Evolutionary conservation across 2,113 vertebrate species (phyloP).

Genomic region (Crotalus tigris): DNA sequence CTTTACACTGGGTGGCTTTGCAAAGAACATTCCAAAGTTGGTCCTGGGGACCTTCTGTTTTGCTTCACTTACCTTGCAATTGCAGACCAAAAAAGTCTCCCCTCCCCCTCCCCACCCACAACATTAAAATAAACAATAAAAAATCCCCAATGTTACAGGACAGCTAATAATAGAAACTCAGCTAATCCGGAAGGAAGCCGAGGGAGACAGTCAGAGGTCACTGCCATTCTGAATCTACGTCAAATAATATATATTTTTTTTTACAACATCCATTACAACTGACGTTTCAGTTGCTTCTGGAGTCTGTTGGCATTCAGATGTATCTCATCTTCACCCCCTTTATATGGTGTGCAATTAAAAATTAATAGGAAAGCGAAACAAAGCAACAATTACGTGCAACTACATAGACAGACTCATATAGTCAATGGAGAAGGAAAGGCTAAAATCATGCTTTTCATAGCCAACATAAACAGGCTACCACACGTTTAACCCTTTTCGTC

Average conservation of each 20-base stretch:
- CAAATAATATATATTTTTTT: not conserved
- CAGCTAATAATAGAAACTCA: conserved; percentile 28
- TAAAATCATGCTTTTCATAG: not conserved
- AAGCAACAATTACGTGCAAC: not conserved
- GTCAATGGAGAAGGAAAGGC: not conserved
- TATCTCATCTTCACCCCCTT: not conserved
- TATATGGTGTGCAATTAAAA: not conserved
- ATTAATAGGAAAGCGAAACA: not conserved
- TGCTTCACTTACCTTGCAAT: not conserved
- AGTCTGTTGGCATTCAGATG: not conserved
- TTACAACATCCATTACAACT: not conserved
- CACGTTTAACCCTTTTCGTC: not conserved
- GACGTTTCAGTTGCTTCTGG: too few species aligned
- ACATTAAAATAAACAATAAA: not conserved
- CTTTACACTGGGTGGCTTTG: not conserved
- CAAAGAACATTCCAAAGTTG: not conserved
- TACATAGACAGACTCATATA: not conserved
- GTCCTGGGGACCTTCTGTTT: not conserved
- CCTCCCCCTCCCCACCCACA: not conserved
- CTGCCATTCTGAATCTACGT: not conserved
- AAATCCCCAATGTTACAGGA: not conserved
- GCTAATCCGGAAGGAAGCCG: conserved; percentile 29
- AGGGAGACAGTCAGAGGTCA: conserved; percentile 29
- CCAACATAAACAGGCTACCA: too few species aligned
- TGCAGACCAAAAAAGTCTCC: not conserved